phyloP scores from a whole-genome alignment of 2,888 invertebrate genomes.

The Metalampra italica region DNA sequence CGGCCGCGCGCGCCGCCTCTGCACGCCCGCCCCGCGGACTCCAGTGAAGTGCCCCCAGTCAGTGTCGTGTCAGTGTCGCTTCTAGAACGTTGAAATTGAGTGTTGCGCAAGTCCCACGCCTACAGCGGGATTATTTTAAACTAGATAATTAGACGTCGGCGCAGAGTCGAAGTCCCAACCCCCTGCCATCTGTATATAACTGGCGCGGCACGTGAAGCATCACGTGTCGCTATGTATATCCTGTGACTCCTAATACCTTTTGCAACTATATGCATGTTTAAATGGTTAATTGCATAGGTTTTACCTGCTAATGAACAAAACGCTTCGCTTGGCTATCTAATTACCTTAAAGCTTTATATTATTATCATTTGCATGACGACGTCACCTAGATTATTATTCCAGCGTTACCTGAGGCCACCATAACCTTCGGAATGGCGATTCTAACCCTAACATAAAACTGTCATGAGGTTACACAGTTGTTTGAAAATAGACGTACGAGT shows the following conservation, averaged over 20 bases:
- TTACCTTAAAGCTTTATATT: conserved; percentile 19
- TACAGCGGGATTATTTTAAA: conserved; percentile 71
- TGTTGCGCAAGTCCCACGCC: conserved; percentile 75
- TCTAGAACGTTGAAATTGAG: conserved; percentile 67
- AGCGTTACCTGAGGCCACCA: not conserved
- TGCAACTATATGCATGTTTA: conserved; percentile 30
- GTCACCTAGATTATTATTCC: not conserved
- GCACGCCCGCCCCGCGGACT: conserved; percentile 65
- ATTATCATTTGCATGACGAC: conserved; percentile 1
- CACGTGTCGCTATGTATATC: conserved; percentile 14
- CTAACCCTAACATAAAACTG: conserved; percentile 9
- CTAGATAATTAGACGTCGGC: conserved; percentile 56
- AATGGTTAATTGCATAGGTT: conserved; percentile 13
- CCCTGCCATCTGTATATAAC: conserved; percentile 37
- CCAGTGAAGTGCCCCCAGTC: conserved; percentile 68
- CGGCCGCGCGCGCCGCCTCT: conserved; percentile 70
- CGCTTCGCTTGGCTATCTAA: conserved; percentile 22
- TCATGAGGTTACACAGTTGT: conserved; percentile 2
- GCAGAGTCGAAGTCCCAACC: conserved; percentile 31
- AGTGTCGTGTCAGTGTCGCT: conserved; percentile 75
- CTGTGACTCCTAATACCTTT: conserved; percentile 26
- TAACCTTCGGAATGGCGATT: not conserved
- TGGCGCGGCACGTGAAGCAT: conserved; percentile 40
- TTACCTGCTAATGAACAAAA: conserved; percentile 9
- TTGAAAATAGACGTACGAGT: conserved; percentile 13